Conservation (phyloP, 2,888 invertebrate genomes). For the Lacanobia wlatinum region DNA sequence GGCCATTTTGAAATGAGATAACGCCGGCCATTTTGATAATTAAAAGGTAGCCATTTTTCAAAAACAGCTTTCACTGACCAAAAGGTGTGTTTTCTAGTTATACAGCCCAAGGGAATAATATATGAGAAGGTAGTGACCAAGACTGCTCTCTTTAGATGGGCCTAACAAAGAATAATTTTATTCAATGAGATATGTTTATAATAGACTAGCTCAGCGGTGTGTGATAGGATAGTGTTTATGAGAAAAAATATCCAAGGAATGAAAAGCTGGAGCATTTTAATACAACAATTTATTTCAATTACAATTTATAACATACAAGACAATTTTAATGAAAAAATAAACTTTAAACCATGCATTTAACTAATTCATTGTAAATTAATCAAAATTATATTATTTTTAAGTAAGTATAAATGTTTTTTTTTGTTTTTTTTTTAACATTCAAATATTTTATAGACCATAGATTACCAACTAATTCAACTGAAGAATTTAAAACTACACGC, state of each 20-base stretch:
- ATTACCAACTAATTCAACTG: slow-evolving; percentile 68
- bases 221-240: not conserved
- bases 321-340: slow-evolving; percentile 55
- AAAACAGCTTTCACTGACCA: not conserved
- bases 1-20: slow-evolving; percentile 13
- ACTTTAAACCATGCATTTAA: slow-evolving; percentile 65
- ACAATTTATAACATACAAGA: slow-evolving; percentile 64
- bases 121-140: no score
- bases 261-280: slow-evolving; percentile 17
- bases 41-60: not conserved
- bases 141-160: no score
- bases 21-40: slow-evolving; percentile 14
- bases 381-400: slow-evolving; percentile 52
- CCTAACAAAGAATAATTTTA: not conserved
- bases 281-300: slow-evolving; percentile 66
- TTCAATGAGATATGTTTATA: not conserved
- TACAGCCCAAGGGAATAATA: no score
- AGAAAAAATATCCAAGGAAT: not conserved
- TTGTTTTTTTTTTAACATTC: slow-evolving; percentile 53
- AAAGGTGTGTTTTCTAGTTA: not conserved
- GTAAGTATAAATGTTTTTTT: slow-evolving; percentile 52
- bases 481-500: slow-evolving; percentile 65
- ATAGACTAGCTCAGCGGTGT: not conserved
- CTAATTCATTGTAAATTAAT: slow-evolving; percentile 52
- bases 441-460: slow-evolving; percentile 63